Percentiles rank a stretch among this genome's conserved stretches.
Conservation (phyloP, 2,888 invertebrate genomes). For the Dryobota labecula region DNA sequence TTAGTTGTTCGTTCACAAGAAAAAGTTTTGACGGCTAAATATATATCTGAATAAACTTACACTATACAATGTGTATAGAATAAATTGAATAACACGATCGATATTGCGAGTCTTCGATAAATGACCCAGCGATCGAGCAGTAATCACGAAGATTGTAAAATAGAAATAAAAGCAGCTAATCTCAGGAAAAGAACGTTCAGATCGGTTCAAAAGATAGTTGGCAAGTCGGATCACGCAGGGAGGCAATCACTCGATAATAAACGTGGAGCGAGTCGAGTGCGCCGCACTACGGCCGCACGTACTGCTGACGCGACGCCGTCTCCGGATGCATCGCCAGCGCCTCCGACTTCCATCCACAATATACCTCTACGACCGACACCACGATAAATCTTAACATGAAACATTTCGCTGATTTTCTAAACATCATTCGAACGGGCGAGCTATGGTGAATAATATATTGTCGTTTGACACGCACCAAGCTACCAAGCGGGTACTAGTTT, state of each 20-base stretch:
- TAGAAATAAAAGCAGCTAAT: constrained; percentile 82
- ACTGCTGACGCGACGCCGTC: constrained; percentile 83
- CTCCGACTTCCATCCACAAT: constrained; percentile 69
- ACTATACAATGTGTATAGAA: constrained; percentile 4
- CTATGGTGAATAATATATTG: constrained; percentile 21
- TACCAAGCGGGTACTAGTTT: constrained; percentile 1
- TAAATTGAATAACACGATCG: constrained; percentile 17
- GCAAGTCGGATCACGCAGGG: constrained; percentile 87
- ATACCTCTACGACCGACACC: constrained; percentile 67
- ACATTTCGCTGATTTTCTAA: constrained; percentile 55
- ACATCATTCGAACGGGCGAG: constrained; percentile 17
- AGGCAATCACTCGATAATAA: constrained; percentile 89
- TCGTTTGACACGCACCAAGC: constrained; percentile 13
- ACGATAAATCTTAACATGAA: constrained; percentile 69
- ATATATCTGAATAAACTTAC: constrained; percentile 46
- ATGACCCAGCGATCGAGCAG: constrained; percentile 46
- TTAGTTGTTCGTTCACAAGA: constrained; percentile 49
- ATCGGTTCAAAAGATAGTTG: constrained; percentile 83
- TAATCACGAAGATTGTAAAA: constrained; percentile 76
- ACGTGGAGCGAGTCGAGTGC: constrained; percentile 84
- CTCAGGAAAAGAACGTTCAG: constrained; percentile 77
- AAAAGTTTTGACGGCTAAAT: constrained; percentile 54
- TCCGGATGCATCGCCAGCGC: constrained; percentile 77
- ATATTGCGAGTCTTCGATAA: constrained; percentile 42
- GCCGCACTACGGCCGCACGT: constrained; percentile 81